Conservation (phyloP, 2,888 invertebrate genomes). For the Coleophora flavipennella region DNA sequence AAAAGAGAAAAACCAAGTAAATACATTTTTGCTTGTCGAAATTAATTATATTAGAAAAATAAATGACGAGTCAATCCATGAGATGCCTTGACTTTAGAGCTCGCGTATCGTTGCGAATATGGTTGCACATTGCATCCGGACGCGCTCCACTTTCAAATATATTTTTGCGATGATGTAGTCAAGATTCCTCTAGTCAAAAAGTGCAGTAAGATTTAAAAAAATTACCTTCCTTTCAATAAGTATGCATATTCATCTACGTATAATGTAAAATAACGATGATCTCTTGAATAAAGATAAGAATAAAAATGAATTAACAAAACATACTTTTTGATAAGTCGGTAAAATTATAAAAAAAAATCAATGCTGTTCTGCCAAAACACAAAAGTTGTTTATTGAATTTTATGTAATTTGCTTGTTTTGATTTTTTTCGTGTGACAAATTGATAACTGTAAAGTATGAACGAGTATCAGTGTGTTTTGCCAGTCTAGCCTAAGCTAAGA, state of each 20-base stretch:
- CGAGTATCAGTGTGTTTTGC: slow-evolving; percentile 50
- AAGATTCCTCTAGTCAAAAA: slow-evolving; percentile 62
- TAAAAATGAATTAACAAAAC: not conserved
- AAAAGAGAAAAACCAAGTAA: slow-evolving; percentile 83
- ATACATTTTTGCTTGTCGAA: slow-evolving; percentile 74
- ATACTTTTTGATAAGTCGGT: slow-evolving; percentile 45
- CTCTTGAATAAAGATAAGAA: not conserved
- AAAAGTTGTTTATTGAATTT: slow-evolving; percentile 19
- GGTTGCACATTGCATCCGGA: not conserved
- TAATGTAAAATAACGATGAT: too few relatives aligned
- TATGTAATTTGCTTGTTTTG: not conserved
- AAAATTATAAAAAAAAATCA: slow-evolving; percentile 41
- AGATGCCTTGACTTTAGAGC: slow-evolving; percentile 57
- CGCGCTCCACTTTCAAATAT: not conserved
- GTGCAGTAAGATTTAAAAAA: slow-evolving; percentile 66
- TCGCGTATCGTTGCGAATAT: slow-evolving; percentile 9
- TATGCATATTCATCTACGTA: slow-evolving; percentile 11
- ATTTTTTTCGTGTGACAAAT: not conserved
- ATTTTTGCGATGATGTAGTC: slow-evolving; percentile 26
- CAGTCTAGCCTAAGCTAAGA: slow-evolving; percentile 68
- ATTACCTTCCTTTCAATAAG: slow-evolving; percentile 46
- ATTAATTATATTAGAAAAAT: slow-evolving; percentile 67
- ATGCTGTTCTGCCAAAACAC: slow-evolving; percentile 66
- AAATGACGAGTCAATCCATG: slow-evolving; percentile 65
- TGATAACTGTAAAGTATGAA: slow-evolving; percentile 12